Percentiles rank a stretch among this genome's conserved stretches.
Evolutionary conservation across 2,888 invertebrate species (phyloP).

Genomic region (Monoplex corrugatus): DNA sequence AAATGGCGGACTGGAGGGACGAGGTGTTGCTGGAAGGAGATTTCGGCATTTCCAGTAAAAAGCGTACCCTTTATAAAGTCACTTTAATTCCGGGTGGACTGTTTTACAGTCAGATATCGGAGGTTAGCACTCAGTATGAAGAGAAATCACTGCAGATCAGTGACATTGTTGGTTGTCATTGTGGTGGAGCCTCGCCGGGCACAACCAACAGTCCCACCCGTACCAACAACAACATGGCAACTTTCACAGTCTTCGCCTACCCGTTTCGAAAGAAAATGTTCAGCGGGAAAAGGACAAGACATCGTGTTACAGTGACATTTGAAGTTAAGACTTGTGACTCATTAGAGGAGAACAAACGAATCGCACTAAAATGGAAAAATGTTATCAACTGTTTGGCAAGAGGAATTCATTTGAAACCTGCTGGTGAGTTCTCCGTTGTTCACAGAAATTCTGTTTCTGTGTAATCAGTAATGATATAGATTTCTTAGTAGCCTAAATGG

Average conservation of each 20-base stretch:
- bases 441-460: too few species aligned
- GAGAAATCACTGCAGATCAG: slow-evolving; percentile 68
- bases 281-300: slow-evolving; percentile 69
- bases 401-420: slow-evolving; percentile 55
- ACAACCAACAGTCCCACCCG: slow-evolving; percentile 34
- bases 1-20: slow-evolving; percentile 66
- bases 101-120: slow-evolving; percentile 62
- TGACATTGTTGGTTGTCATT: slow-evolving; percentile 78
- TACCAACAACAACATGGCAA: slow-evolving; percentile 63
- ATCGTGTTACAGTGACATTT: slow-evolving; percentile 70
- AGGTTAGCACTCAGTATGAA: slow-evolving; percentile 58
- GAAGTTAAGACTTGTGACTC: slow-evolving; percentile 56
- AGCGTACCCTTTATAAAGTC: slow-evolving; percentile 64
- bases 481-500: too few species aligned
- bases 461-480: too few species aligned
- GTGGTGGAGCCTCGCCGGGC: slow-evolving; percentile 39
- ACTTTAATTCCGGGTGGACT: slow-evolving; percentile 66
- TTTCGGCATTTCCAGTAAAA: slow-evolving; percentile 68
- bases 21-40: slow-evolving; percentile 67
- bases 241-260: slow-evolving; percentile 76
- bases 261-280: slow-evolving; percentile 74
- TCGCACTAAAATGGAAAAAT: slow-evolving; percentile 70
- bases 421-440: too few species aligned
- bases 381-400: slow-evolving; percentile 64
- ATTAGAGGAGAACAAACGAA: slow-evolving; percentile 71